Base-by-base conservation (phyloP, 2,797 vertebrate species). In the Cryptoblepharus egeriae region DNA sequence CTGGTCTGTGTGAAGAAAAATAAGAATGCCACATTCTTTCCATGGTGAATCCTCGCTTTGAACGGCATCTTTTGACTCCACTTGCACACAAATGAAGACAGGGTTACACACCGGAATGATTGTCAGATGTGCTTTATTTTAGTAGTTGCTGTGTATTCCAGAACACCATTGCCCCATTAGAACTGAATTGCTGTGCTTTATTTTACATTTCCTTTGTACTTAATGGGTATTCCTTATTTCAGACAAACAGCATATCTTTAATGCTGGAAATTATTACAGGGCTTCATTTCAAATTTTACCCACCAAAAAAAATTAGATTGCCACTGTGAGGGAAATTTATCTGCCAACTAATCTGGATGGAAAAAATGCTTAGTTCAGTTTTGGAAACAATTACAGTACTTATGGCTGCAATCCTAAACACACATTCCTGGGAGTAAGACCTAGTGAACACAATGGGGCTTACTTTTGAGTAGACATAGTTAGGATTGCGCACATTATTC, bases 161-260 rank as follows among this genome's bases (percentile, higher is more conserved):
- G 49, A 71, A 55, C 45, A 37, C 71, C 75, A 57, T 52, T 79
- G n/a, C 76, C 37, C 72, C 61, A 67, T 79, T 68, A 74, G 37
- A 67, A 67, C 4, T 45, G 49, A 79, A 58, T 16, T 68, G 37
- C 37, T 68, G 58, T 68, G 49, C 39, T 61, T 67, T 74, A 81
- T 5, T 81, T 79, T 65, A 57, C 35, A 55, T 32, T 55, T 83
- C 37, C 37, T 32, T 74, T 20, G 9, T 77, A 65, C 69, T 65
- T 55, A 30, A 57, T 65, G 57, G 74, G n/a, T 75, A 15, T 83
- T 83, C 22, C 82, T 78, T 20, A 63, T 75, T 82, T 82, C 68
- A 69, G 64, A 39, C 24, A 61, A n/a, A 75, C 63, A 57, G 5
- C 65, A 20, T 35, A 39, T 60, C n/a, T 39, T 76, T 61, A n/a